Evolutionary conservation across 2,113 vertebrate genomes (phyloP).

Genomic region (Gnathonemus longibarbis): DNA sequence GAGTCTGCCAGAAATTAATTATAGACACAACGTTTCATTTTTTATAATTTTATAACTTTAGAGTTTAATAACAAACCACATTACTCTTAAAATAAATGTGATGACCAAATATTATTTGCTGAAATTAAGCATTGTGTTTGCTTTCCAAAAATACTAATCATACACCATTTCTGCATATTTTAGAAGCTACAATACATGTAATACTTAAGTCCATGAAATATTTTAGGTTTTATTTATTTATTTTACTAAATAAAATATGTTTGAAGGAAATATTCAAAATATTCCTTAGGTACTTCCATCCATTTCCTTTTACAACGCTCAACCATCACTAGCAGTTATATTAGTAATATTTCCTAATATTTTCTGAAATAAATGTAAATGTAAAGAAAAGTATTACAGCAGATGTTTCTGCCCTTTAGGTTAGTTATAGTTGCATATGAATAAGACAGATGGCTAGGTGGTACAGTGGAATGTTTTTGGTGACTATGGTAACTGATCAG

Average conservation of each 20-base stretch:
- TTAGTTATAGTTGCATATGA: neutral
- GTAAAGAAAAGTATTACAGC: neutral
- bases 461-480: neutral
- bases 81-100: neutral
- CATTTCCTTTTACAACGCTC: neutral
- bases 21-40: neutral
- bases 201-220: neutral
- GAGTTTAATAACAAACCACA: neutral
- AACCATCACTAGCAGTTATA: neutral
- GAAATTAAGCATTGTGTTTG: neutral
- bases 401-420: neutral
- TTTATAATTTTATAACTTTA: neutral
- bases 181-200: neutral
- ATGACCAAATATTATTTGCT: neutral
- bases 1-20: neutral
- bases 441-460: neutral
- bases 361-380: neutral
- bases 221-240: neutral
- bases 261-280: neutral
- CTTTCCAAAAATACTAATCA: neutral
- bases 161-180: neutral
- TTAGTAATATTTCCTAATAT: no score
- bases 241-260: neutral
- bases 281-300: neutral
- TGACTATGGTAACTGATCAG: neutral